Base-by-base conservation (phyloP, 2,113 vertebrate species). In the Myxocyprinus asiaticus region DNA sequence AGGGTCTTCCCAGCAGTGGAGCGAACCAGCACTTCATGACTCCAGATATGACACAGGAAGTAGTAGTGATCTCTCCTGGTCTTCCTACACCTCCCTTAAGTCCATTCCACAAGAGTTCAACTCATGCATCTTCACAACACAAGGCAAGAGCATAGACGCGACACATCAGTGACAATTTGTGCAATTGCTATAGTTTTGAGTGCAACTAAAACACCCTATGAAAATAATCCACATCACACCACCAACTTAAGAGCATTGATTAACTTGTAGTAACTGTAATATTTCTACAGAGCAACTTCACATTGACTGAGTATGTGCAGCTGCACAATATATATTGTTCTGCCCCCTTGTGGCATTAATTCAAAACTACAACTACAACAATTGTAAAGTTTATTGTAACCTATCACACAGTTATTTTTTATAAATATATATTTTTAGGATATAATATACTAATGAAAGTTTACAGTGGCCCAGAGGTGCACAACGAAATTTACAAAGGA, bases 51-150 rank as follows among this genome's bases (percentile, higher is more conserved):
- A 85, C 80, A 65, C 86, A 85, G 51, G 88, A 88, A 63, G 85
- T 83, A 22, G 90, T 93, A 50, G 83, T 93, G 82, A 91, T 93
- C 87, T 92, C 92, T 10, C 88, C 92, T 4, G 91, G 92, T 58
- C 85, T 92, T 22, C 90, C 89, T 0, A 89, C 90, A 3, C 88
- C 84, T 0, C 93, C 93, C 58, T 83, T 85, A 53, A 91, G 85
- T 2, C 86, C 89, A 0, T 91, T 72, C 75, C 82, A 76, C 77
- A 67, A 59, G 15, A 0, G 15, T 56, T 0, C 22, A 47, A 6
- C 69, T 73, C 55, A 79, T 64, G 47, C 82, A 4, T 62, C 73
- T 62, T 82, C 82, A 70, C 87, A 89, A 48, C 33, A 73, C 22
- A 90, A 87, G 88, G 93, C 87, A 87, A 85, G 86, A 71, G 9